phyloP scores from a whole-genome alignment of 2,888 invertebrate species.

The Diogma glabrata region DNA sequence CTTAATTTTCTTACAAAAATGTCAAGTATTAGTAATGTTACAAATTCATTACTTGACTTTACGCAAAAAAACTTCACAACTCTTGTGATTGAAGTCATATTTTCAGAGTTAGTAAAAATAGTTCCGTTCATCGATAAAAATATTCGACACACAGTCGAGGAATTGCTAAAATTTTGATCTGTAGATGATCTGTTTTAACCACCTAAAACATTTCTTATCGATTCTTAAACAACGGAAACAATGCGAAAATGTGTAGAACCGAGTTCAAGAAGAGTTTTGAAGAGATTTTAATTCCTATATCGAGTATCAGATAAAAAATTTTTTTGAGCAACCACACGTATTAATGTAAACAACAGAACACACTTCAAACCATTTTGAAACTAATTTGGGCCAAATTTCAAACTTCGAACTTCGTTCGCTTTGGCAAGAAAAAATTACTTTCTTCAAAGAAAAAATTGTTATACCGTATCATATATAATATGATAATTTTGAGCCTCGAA shows the following conservation, averaged over 20 bases:
- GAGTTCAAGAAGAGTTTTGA: slow-evolving; percentile 10
- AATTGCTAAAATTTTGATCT: background rate
- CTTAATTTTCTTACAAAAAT: too few species aligned
- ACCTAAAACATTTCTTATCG: background rate
- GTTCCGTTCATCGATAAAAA: too few species aligned
- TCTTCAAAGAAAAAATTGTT: too few species aligned
- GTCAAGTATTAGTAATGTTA: too few species aligned
- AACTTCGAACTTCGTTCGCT: slow-evolving; percentile 8
- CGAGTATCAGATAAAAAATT: slow-evolving; percentile 12
- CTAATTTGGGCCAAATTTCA: slow-evolving; percentile 1
- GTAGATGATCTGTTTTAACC: background rate
- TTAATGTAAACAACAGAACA: slow-evolving; percentile 3
- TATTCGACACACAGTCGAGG: background rate
- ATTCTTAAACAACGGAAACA: background rate
- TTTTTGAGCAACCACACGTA: slow-evolving; percentile 15
- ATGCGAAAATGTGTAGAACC: slow-evolving; percentile 8
- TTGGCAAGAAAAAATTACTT: slow-evolving; percentile 12
- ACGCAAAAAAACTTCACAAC: too few species aligned
- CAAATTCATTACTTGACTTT: too few species aligned
- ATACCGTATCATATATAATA: slow-evolving; percentile 11
- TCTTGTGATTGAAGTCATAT: too few species aligned
- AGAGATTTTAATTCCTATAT: slow-evolving; percentile 14
- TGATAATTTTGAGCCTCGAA: too few species aligned
- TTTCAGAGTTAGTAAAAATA: too few species aligned
- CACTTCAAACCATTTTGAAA: background rate